Evolutionary conservation across 2,888 invertebrate genomes (phyloP).

Genomic region (Ypsolopha scabrella): DNA sequence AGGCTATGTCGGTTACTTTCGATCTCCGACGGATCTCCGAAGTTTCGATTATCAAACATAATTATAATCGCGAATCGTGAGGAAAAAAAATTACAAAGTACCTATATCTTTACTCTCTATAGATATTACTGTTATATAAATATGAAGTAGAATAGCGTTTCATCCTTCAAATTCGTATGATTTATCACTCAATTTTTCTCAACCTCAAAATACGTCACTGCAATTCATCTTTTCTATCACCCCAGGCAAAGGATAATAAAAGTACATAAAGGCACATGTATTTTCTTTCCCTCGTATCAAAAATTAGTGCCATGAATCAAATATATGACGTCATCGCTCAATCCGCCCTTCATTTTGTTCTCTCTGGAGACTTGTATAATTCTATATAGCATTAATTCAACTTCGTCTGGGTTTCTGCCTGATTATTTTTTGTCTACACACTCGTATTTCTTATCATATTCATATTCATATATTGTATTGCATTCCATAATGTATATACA

Average conservation of each 20-base stretch:
- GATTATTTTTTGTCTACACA: not conserved
- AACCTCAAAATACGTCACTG: not conserved
- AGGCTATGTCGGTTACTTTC: too few relatives aligned
- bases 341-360: conserved; percentile 38
- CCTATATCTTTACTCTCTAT: too few relatives aligned
- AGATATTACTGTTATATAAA: too few relatives aligned
- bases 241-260: not conserved
- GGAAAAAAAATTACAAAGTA: too few relatives aligned
- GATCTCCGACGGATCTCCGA: too few relatives aligned
- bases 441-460: too few relatives aligned
- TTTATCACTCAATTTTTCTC: not conserved
- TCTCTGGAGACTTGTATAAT: conserved; percentile 12
- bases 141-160: too few relatives aligned
- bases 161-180: too few relatives aligned
- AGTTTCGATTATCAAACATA: too few relatives aligned
- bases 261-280: not conserved
- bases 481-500: too few relatives aligned
- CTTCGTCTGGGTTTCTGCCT: not conserved
- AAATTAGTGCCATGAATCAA: conserved; percentile 1
- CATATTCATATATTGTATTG: too few relatives aligned
- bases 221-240: not conserved
- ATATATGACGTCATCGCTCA: conserved; percentile 30
- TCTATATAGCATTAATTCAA: conserved; percentile 19
- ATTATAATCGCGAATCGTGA: too few relatives aligned
- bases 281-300: not conserved